Evolutionary conservation across 2,888 invertebrate genomes (phyloP).

Genomic region (Eurois occulta): DNA sequence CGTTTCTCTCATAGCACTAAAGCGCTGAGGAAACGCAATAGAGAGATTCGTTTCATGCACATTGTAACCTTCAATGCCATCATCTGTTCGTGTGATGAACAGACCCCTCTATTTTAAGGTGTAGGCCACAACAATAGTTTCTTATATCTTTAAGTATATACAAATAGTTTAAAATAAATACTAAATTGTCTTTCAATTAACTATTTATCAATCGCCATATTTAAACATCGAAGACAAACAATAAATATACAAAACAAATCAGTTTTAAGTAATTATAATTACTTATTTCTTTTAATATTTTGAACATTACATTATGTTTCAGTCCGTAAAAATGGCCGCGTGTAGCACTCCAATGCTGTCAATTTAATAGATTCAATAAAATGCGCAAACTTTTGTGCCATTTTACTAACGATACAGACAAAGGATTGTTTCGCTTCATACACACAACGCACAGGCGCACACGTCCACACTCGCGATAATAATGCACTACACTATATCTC

Average conservation of each 20-base stretch:
- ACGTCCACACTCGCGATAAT: conserved; percentile 57
- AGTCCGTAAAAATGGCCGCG: conserved; percentile 69
- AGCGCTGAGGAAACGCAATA: conserved; percentile 42
- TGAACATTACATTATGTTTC: conserved; percentile 68
- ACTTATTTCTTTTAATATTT: conserved; percentile 64
- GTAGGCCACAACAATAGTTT: conserved; percentile 66
- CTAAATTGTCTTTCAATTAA: conserved; percentile 70
- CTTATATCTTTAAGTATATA: conserved; percentile 66
- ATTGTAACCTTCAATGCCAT: conserved; percentile 17
- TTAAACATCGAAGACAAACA: conserved; percentile 66
- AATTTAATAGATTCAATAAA: conserved; percentile 65
- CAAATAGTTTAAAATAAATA: conserved; percentile 68
- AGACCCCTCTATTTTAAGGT: conserved; percentile 55
- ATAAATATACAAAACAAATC: conserved; percentile 68
- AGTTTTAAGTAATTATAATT: conserved; percentile 62
- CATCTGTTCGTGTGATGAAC: conserved; percentile 44
- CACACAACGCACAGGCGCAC: conserved; percentile 30
- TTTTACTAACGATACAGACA: conserved; percentile 62
- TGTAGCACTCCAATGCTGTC: conserved; percentile 65
- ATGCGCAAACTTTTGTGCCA: conserved; percentile 62
- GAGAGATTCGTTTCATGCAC: conserved; percentile 56
- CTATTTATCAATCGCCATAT: conserved; percentile 67
- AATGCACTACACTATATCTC: conserved; percentile 61
- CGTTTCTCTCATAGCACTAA: conserved; percentile 29
- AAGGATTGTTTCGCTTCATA: conserved; percentile 55